phyloP scores from a whole-genome alignment of 2,888 invertebrate genomes.

The Reticulitermes lucifugus region DNA sequence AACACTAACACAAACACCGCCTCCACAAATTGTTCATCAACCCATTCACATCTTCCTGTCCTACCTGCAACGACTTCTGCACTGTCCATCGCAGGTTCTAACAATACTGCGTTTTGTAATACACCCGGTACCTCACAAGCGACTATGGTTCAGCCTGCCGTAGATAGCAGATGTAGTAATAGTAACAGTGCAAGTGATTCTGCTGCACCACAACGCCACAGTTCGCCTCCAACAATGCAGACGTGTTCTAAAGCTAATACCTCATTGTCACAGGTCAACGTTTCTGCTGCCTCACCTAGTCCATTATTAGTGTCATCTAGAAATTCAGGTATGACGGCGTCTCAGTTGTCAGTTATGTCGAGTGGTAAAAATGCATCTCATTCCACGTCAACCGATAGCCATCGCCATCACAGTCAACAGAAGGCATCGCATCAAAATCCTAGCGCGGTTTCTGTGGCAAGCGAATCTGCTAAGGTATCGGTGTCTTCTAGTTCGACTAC shows the following conservation, averaged over 20 bases:
- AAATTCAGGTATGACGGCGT: background rate
- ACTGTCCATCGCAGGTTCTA: background rate
- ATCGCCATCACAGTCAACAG: conserved; percentile 4
- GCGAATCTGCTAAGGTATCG: conserved; percentile 13
- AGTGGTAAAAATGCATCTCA: conserved; percentile 8
- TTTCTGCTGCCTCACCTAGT: conserved; percentile 21
- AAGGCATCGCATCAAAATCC: background rate
- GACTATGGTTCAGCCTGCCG: background rate
- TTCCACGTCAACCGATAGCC: conserved; percentile 34
- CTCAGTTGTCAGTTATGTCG: background rate
- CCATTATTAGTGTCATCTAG: conserved; percentile 3
- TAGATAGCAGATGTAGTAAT: background rate
- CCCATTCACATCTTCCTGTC: conserved; percentile 29
- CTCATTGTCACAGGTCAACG: background rate
- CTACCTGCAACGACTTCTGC: conserved; percentile 46
- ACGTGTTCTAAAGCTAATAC: conserved; percentile 23
- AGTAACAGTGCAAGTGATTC: conserved; percentile 47
- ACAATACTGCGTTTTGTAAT: background rate
- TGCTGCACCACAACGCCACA: conserved; percentile 58
- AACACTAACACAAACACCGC: conserved; percentile 49
- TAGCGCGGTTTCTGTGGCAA: background rate
- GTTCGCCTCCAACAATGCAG: conserved; percentile 47
- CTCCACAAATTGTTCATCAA: conserved; percentile 41
- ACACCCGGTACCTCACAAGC: background rate
- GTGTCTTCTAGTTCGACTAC: background rate